A percentile compares a stretch with the other conserved stretches of the same genome.
Conservation (phyloP, 1,140 invertebrate species). For the Marisa cornuarietis region DNA sequence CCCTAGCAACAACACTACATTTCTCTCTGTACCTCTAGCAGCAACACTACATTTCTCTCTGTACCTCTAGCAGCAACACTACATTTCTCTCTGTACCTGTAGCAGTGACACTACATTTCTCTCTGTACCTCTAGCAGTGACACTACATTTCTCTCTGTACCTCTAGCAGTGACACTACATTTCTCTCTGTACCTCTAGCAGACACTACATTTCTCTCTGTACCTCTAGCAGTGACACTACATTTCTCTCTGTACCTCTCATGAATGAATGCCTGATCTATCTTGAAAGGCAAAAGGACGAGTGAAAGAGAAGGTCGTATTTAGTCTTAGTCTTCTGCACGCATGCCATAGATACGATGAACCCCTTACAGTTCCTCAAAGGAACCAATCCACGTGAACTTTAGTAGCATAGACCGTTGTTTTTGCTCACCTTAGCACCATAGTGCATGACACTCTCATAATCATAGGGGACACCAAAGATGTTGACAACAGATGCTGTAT, state of each 20-base stretch:
- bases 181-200: neutral
- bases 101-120: neutral
- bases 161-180: no score
- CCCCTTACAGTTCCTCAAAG: neutral
- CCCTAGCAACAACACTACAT: neutral
- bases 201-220: neutral
- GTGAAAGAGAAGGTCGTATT: no score
- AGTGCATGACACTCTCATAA: conserved; percentile 93
- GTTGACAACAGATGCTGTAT: conserved; percentile 92
- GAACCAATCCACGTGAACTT: neutral
- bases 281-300: no score
- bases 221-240: neutral
- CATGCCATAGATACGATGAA: neutral
- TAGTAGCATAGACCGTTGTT: neutral
- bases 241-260: conserved; percentile 13
- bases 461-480: conserved; percentile 92
- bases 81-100: no score
- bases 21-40: neutral
- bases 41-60: neutral
- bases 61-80: neutral
- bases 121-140: neutral
- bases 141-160: no score
- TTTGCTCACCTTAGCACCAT: conserved; percentile 69
- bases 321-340: neutral
- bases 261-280: no score